phyloP scores from a whole-genome alignment of 2,797 vertebrate genomes.

The Enteromius unitaeniatus region DNA sequence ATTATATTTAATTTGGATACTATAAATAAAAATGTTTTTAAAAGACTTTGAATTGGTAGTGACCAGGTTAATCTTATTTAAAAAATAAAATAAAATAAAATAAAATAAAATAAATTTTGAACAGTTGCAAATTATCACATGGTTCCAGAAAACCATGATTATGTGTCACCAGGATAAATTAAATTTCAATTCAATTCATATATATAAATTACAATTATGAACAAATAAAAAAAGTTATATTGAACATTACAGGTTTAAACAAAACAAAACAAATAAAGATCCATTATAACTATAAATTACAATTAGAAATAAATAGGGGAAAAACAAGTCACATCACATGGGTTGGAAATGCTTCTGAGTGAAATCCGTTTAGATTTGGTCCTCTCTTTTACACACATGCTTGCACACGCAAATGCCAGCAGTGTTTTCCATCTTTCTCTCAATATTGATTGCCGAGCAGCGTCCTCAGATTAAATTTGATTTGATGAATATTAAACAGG shows the following conservation, averaged over 20 bases:
- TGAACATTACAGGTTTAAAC: background rate
- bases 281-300: background rate
- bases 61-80: no score
- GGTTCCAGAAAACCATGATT: no score
- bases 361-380: constrained; percentile 11
- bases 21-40: no score
- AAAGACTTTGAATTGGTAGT: no score
- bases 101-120: no score
- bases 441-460: constrained; percentile 12
- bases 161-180: background rate
- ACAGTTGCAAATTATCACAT: no score
- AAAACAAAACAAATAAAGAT: background rate
- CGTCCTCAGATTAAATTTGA: constrained; percentile 29
- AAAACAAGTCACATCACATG: background rate
- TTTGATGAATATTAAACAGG: constrained; percentile 38
- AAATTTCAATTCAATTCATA: no score
- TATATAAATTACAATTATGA: no score
- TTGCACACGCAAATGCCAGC: background rate
- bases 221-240: no score
- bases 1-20: no score
- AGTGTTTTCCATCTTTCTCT: constrained; percentile 34
- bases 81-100: no score
- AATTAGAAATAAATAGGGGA: background rate
- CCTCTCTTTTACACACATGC: background rate
- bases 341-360: background rate